A percentile compares a stretch with the other conserved stretches of the same genome.
Conservation (phyloP, 2,888 invertebrate genomes). For the Eucriotettix oculatus region DNA sequence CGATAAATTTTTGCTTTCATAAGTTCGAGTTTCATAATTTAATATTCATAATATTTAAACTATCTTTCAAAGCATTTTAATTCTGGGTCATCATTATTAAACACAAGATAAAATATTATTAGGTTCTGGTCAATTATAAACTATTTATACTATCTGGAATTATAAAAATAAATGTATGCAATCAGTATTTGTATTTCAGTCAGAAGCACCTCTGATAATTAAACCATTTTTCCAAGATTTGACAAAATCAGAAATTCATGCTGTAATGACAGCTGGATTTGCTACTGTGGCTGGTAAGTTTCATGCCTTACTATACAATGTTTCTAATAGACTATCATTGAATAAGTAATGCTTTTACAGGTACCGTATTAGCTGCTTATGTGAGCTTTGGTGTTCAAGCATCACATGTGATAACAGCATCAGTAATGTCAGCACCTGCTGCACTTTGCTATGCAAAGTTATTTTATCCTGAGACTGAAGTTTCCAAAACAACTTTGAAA, state of each 20-base stretch:
- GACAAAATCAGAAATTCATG: constrained; percentile 83
- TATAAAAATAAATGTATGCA: no score
- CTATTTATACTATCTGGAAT: no score
- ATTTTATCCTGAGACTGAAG: constrained; percentile 79
- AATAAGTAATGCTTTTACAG: constrained; percentile 23
- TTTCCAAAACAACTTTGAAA: constrained; percentile 55
- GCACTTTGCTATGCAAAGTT: constrained; percentile 81
- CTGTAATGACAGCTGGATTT: constrained; percentile 87
- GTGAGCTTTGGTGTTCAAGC: constrained; percentile 79
- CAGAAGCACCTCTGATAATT: constrained; percentile 78
- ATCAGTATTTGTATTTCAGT: constrained; percentile 32
- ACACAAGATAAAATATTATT: no score
- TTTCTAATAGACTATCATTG: background rate
- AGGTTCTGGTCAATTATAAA: no score
- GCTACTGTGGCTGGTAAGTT: constrained; percentile 73
- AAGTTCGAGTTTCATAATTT: no score
- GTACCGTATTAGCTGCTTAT: constrained; percentile 82
- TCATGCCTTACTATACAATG: background rate
- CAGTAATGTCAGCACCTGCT: constrained; percentile 93
- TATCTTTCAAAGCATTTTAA: no score
- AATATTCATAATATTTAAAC: no score
- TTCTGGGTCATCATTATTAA: no score
- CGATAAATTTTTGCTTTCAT: no score
- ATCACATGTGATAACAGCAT: constrained; percentile 77
- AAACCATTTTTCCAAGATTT: constrained; percentile 70